phyloP scores from a whole-genome alignment of 2,113 vertebrate species.

The Abramis brama region DNA sequence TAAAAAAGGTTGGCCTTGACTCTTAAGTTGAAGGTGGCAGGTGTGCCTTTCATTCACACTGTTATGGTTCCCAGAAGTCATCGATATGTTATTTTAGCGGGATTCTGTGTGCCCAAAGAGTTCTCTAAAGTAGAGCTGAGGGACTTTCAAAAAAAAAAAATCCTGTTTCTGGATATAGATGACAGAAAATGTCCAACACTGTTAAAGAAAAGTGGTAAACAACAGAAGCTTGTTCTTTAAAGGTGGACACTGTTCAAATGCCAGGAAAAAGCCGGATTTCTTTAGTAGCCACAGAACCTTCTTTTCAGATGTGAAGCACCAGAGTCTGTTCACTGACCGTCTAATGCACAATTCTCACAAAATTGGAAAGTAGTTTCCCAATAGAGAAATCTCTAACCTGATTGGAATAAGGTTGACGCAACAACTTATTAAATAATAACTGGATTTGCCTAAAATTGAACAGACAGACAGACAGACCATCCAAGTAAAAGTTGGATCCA shows the following conservation, averaged over 20 bases:
- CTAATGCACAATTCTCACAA: background rate
- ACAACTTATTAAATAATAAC: background rate
- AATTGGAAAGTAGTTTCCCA: background rate
- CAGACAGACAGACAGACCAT: background rate
- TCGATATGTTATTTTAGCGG: slow-evolving; percentile 11
- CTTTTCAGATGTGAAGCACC: background rate
- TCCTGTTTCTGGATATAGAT: background rate
- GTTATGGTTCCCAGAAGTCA: slow-evolving; percentile 34
- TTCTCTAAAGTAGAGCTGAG: slow-evolving; percentile 5
- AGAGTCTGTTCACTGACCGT: background rate
- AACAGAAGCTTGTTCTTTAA: slow-evolving; percentile 15
- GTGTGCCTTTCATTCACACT: slow-evolving; percentile 33
- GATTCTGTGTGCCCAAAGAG: slow-evolving; percentile 1
- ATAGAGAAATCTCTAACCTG: background rate
- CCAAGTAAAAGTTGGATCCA: background rate
- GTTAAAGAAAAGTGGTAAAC: background rate
- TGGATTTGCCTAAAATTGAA: background rate
- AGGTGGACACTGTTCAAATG: background rate
- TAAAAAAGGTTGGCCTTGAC: slow-evolving; percentile 35
- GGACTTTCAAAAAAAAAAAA: slow-evolving; percentile 12
- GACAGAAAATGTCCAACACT: background rate
- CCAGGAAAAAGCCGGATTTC: background rate
- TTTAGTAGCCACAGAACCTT: background rate
- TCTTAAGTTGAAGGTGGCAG: slow-evolving; percentile 30
- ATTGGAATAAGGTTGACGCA: background rate